phyloP scores from a whole-genome alignment of 23 tunicate genomes.

The Oikopleura vanhoeffeni region DNA sequence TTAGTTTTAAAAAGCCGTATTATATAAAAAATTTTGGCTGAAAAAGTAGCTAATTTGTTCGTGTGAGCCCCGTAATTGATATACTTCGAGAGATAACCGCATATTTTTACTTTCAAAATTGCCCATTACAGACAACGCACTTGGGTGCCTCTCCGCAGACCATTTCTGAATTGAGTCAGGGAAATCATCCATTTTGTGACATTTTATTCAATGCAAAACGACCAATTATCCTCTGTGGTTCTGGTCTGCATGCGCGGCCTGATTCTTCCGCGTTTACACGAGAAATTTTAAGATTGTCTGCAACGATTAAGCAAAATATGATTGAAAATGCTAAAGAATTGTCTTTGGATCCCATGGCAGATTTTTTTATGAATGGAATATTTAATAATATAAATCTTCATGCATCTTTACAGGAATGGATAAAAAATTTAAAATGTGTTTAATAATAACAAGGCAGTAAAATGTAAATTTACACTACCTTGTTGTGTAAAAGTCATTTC shows the following conservation, averaged over 20 bases:
- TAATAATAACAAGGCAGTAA: too few relatives aligned
- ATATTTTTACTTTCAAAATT: too few relatives aligned
- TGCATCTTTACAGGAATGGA: not conserved
- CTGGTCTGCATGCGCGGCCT: constrained; percentile 35
- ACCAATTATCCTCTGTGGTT: constrained; percentile 69
- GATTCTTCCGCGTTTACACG: constrained; percentile 24
- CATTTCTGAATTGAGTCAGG: constrained; percentile 21
- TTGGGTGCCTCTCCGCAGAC: not conserved
- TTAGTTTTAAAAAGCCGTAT: too few relatives aligned
- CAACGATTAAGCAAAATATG: not conserved
- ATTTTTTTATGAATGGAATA: not conserved
- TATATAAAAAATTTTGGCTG: too few relatives aligned
- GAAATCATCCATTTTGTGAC: constrained; percentile 52
- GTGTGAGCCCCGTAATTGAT: too few relatives aligned
- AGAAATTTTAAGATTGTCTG: not conserved
- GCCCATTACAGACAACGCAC: not conserved
- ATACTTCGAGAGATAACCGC: too few relatives aligned
- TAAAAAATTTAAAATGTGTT: too few relatives aligned
- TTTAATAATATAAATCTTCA: not conserved
- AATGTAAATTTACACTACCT: too few relatives aligned
- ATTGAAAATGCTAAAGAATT: not conserved
- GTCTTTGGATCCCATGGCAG: not conserved
- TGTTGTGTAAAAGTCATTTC: too few relatives aligned
- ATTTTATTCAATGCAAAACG: constrained; percentile 29
- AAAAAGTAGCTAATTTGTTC: too few relatives aligned